These are phyloP conservation scores for Stenolophus ochropezus DNA, from an alignment of 2,888 invertebrate species.

Conservation along the genomic window DNA sequence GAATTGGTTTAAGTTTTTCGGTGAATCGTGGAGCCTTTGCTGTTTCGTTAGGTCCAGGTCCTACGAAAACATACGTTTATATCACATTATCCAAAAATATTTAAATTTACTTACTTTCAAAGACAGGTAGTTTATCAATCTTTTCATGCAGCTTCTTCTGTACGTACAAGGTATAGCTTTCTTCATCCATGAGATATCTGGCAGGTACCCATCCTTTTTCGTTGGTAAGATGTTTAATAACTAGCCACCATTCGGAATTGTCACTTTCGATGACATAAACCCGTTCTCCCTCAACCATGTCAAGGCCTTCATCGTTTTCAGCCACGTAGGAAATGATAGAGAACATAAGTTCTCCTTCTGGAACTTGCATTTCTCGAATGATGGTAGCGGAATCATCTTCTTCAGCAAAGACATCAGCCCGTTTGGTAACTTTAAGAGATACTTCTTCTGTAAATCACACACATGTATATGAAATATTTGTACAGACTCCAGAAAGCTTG, in stretches of 20 bases:
- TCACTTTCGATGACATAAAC: slow-evolving; percentile 88
- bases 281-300: slow-evolving; percentile 92
- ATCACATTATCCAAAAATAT: too few relatives aligned
- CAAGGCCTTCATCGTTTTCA: slow-evolving; percentile 91
- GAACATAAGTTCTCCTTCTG: slow-evolving; percentile 86
- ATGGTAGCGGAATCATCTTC: slow-evolving; percentile 67
- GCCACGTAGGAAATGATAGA: slow-evolving; percentile 91
- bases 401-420: slow-evolving; percentile 70
- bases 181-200: slow-evolving; percentile 88
- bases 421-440: slow-evolving; percentile 73
- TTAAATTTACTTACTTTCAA: slow-evolving; percentile 89
- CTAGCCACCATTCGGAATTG: slow-evolving; percentile 95
- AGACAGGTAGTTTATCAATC: slow-evolving; percentile 92
- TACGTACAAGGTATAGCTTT: slow-evolving; percentile 86
- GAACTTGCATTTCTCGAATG: slow-evolving; percentile 70
- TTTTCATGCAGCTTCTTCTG: slow-evolving; percentile 93
- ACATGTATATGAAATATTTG: slow-evolving; percentile 40
- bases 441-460: slow-evolving; percentile 69
- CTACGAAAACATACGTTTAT: slow-evolving; percentile 73
- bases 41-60: slow-evolving; percentile 85
- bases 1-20: slow-evolving; percentile 89
- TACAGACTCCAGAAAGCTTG: slow-evolving; percentile 53
- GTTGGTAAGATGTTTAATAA: slow-evolving; percentile 90
- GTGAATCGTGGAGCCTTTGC: slow-evolving; percentile 89
- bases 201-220: slow-evolving; percentile 97